Conservation (phyloP, 2,797 vertebrate species). For the Sebastes alutus region DNA sequence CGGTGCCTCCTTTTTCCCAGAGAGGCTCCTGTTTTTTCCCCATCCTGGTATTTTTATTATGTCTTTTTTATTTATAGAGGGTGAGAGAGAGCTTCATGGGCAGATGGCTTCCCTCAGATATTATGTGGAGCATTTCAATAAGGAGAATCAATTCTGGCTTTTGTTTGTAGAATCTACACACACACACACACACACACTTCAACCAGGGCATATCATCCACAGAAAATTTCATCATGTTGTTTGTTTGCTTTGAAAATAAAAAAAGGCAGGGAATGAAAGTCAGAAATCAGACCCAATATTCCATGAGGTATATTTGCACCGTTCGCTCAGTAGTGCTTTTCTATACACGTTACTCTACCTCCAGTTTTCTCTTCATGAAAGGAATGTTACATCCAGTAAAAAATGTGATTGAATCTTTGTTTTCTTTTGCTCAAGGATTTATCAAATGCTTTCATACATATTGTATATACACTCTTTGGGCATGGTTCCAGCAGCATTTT, state of each 20-base stretch:
- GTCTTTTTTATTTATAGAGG: conserved; percentile 49
- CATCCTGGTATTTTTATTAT: conserved; percentile 16
- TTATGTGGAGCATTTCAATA: conserved; percentile 68
- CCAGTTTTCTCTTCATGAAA: conserved; percentile 11
- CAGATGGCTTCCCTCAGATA: conserved; percentile 50
- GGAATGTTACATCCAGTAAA: conserved; percentile 32
- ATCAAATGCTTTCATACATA: conserved; percentile 44
- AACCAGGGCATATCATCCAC: conserved; percentile 55
- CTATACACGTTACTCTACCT: conserved; percentile 14
- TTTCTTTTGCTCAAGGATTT: conserved; percentile 20
- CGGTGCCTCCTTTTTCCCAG: conserved; percentile 1
- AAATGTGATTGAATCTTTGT: conserved; percentile 35
- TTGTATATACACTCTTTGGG: conserved; percentile 30
- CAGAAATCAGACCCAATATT: conserved; percentile 22
- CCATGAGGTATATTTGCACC: conserved; percentile 10
- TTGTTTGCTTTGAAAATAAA: conserved; percentile 57
- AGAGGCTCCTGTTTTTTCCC: not conserved
- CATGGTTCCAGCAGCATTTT: conserved; percentile 31
- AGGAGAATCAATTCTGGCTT: conserved; percentile 59
- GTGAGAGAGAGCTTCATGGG: conserved; percentile 26
- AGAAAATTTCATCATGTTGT: conserved; percentile 63
- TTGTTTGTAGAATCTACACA: conserved; percentile 60
- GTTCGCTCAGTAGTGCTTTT: conserved; percentile 14
- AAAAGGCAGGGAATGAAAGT: conserved; percentile 30
- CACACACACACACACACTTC: not conserved